Conservation (phyloP, 37 sponge, comb jelly and placozoan species). For the Agelas oroides region DNA sequence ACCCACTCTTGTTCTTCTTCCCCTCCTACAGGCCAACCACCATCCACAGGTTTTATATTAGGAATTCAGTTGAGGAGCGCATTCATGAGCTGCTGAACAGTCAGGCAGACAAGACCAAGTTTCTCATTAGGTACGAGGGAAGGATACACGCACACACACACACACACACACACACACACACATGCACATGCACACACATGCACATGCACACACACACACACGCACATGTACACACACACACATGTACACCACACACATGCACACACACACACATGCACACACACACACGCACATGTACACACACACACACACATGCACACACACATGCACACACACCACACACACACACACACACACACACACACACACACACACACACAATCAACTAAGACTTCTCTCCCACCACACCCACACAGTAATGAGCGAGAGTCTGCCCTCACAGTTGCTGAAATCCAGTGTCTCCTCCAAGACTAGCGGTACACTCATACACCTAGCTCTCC, state of each 20-base stretch:
- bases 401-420: too few species aligned
- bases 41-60: slow-evolving; percentile 64
- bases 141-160: neutral
- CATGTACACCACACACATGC: slow-evolving; percentile 1
- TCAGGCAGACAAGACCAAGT: neutral
- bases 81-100: slow-evolving; percentile 46
- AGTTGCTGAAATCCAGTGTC: too few species aligned
- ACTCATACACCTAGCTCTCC: too few species aligned
- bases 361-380: neutral
- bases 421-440: too few species aligned
- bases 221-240: neutral
- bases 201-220: too few species aligned
- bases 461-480: too few species aligned
- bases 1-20: neutral
- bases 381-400: too few species aligned
- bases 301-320: too few species aligned
- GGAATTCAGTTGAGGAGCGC: slow-evolving; percentile 64
- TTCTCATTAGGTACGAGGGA: neutral
- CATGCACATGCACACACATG: slow-evolving; percentile 18
- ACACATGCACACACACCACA: neutral
- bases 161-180: too few species aligned
- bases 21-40: too few species aligned
- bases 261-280: too few species aligned
- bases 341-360: neutral
- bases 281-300: slow-evolving; percentile 9